Percentiles rank a stretch among this genome's conserved stretches.
These are phyloP conservation scores for Ruditapes philippinarum DNA, from an alignment of 1,140 invertebrate genomes.

Conservation along the genomic window DNA sequence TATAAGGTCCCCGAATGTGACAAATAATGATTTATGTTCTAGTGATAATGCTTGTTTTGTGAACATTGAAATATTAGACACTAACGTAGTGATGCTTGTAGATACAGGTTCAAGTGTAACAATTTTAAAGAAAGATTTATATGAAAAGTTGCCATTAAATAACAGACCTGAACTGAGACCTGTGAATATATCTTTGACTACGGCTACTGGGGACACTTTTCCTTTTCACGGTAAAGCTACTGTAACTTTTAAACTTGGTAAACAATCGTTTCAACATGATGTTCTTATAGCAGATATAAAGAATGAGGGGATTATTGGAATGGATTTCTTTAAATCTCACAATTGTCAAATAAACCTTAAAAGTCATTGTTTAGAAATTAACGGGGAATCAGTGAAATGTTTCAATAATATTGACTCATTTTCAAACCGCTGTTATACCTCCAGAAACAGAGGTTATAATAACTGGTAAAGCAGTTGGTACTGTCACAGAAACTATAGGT, in stretches of 20 bases:
- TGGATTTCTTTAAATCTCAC: conserved; percentile 45
- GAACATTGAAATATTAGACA: background rate
- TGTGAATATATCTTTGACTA: conserved; percentile 53
- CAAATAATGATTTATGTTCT: background rate
- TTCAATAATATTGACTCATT: background rate
- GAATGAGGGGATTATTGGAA: conserved; percentile 53
- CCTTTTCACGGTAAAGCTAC: conserved; percentile 58
- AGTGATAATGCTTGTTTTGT: conserved; percentile 5
- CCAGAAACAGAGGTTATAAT: too few species aligned
- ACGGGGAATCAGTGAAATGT: background rate
- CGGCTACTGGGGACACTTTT: conserved; percentile 64
- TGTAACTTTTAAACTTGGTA: background rate
- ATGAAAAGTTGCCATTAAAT: background rate
- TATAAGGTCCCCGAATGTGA: background rate
- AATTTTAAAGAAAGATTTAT: conserved; percentile 26
- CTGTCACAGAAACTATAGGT: background rate
- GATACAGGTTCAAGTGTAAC: conserved; percentile 60
- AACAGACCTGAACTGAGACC: background rate
- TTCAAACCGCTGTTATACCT: background rate
- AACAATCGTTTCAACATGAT: background rate
- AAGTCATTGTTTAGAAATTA: background rate
- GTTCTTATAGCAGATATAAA: too few species aligned
- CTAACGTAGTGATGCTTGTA: background rate
- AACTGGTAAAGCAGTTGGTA: too few species aligned
- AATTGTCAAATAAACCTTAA: background rate